These are phyloP conservation scores for Tyrannus savana DNA, from an alignment of 2,113 vertebrate species.

Conservation along the genomic window DNA sequence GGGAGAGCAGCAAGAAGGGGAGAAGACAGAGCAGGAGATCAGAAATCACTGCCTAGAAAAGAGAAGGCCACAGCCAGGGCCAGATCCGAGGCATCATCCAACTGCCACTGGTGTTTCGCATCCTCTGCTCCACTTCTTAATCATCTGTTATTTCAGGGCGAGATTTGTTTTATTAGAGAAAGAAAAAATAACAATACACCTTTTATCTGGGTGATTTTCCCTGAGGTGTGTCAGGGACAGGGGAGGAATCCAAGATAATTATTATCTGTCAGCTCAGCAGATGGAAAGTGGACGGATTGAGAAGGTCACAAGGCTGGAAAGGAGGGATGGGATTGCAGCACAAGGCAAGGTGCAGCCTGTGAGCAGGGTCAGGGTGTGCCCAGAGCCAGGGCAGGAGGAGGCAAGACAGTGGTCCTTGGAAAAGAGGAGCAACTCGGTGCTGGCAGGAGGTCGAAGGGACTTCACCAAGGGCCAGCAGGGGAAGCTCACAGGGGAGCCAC, in stretches of 20 bases:
- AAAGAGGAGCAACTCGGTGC: background rate
- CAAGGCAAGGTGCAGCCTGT: background rate
- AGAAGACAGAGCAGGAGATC: background rate
- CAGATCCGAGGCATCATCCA: background rate
- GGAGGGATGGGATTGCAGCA: background rate
- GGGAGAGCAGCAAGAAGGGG: background rate
- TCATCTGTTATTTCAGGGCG: background rate
- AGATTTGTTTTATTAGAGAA: background rate
- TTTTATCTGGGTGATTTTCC: conserved; percentile 12
- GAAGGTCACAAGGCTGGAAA: background rate
- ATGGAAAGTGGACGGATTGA: background rate
- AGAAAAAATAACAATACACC: background rate
- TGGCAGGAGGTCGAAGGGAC: background rate
- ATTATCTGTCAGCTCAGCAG: background rate
- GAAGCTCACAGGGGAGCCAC: background rate
- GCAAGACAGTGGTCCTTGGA: background rate
- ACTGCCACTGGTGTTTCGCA: background rate
- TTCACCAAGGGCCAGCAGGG: background rate
- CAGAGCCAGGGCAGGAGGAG: background rate
- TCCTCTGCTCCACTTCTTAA: background rate
- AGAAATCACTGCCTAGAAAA: background rate
- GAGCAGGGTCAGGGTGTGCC: accelerated
- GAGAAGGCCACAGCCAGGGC: background rate
- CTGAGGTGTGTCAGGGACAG: background rate
- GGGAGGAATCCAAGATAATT: conserved; percentile 21